Evolutionary conservation across 2,113 vertebrate genomes (phyloP), one percentile per base, ranked within the genome.

Genomic region (Leptodactylus fuscus): DNA sequence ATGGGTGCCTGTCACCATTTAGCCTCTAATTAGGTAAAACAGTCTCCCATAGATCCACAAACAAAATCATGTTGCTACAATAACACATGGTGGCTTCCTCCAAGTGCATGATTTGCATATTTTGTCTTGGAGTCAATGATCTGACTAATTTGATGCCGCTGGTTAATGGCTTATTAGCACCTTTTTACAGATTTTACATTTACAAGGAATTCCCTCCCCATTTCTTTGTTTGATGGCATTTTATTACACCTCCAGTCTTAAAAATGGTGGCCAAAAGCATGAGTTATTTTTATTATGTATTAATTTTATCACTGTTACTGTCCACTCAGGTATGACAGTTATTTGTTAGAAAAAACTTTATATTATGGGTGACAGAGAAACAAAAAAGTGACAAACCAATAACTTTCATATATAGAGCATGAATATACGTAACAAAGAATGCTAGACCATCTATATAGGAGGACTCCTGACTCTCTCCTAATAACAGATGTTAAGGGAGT

Each of bases 11-110:
- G 49, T 80, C 48, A 85, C 62, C 51, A 58, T 18, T 85, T 85
- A 85, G 83, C 65, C 62, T 44, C 75, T 85, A 85, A 85, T 85
- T 85, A 85, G 75, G 76, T 27, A 80, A 78, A 85, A 80, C 48
- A 85, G 76, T 70, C 65, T 62, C 74, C 83, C 67, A 73, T 8
- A 77, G 82, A 49, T 84, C 6, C 55, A 65, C 58, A 76, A 84
- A 65, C 38, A 77, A 65, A 77, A 65, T 67, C 73, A 46, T 77
- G 55, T 76, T 84, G 55, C 62, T 85, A 85, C n/a, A 32, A 85
- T 85, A 85, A 85, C 83, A 85, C 71, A 74, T 58, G 60, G 46
- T 24, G 44, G 51, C 53, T 73, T 55, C 32, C 29, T 70, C 13
- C 22, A 6, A 75, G 70, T 48, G 12, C n/a, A 27, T 60, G 24